Evolutionary conservation across 2,113 vertebrate genomes (phyloP).

Genomic region (Oryzias woworae): DNA sequence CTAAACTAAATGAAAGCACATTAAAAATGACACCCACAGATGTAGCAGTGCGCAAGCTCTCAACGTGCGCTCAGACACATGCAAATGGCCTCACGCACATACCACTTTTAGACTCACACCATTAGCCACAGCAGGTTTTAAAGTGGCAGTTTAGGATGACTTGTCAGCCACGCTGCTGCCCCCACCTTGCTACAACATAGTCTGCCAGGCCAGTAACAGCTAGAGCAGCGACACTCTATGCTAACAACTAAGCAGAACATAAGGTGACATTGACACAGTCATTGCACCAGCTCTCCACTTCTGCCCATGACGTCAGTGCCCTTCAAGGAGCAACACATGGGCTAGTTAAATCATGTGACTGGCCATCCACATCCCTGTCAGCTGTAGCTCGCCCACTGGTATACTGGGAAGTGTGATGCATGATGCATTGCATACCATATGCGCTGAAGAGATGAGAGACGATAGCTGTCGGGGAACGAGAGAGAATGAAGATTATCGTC

Average conservation of each 20-base stretch:
- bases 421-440: slow-evolving; percentile 34
- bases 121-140: slow-evolving; percentile 69
- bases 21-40: slow-evolving; percentile 66
- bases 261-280: slow-evolving; percentile 75
- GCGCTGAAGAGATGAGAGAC: slow-evolving; percentile 21
- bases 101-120: slow-evolving; percentile 55
- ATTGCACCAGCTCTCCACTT: slow-evolving; percentile 56
- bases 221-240: slow-evolving; percentile 41
- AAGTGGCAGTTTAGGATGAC: slow-evolving; percentile 66
- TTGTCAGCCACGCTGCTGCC: slow-evolving; percentile 65
- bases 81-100: slow-evolving; percentile 7
- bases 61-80: slow-evolving; percentile 29
- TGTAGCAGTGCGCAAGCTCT: slow-evolving; percentile 49
- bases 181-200: slow-evolving; percentile 57
- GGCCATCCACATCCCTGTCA: slow-evolving; percentile 47
- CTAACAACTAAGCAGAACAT: slow-evolving; percentile 70
- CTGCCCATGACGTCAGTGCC: slow-evolving; percentile 65
- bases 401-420: slow-evolving; percentile 46
- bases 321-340: slow-evolving; percentile 43
- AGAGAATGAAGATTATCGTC: slow-evolving; percentile 28
- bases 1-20: slow-evolving; percentile 74
- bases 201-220: slow-evolving; percentile 55
- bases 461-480: neutral
- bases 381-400: slow-evolving; percentile 40
- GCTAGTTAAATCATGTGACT: slow-evolving; percentile 59